Evolutionary conservation across 2,113 vertebrate genomes (phyloP).

Genomic region (Heterocephalus glaber): DNA sequence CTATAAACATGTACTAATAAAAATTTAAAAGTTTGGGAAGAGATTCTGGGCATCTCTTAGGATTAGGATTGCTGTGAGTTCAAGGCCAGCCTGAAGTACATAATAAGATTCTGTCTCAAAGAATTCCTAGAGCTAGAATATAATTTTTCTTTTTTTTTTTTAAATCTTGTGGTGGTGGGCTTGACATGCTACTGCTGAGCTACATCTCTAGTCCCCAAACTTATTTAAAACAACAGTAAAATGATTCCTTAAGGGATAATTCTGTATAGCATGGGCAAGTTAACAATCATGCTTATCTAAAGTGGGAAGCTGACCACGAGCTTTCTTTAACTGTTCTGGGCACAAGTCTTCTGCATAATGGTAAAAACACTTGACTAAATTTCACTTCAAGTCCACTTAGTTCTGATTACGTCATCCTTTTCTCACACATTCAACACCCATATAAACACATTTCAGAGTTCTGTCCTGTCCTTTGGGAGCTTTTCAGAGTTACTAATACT

Average conservation of each 20-base stretch:
- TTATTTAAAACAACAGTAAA: conserved; percentile 45
- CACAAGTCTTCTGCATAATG: neutral
- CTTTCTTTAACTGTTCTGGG: neutral
- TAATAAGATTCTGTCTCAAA: neutral
- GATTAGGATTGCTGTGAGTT: neutral
- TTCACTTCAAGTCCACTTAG: conserved; percentile 41
- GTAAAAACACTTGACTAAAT: neutral
- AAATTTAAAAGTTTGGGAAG: neutral
- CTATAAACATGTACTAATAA: neutral
- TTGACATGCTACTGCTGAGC: neutral
- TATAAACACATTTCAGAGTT: conserved; percentile 42
- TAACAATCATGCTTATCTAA: neutral
- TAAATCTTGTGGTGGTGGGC: neutral
- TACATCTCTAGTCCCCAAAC: neutral
- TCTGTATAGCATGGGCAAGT: neutral
- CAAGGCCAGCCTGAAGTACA: neutral
- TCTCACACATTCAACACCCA: conserved; percentile 29
- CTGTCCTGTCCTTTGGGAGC: conserved; percentile 14
- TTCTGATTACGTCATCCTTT: conserved; percentile 58
- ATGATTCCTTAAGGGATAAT: conserved; percentile 30
- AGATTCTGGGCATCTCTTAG: neutral
- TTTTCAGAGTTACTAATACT: conserved; percentile 39
- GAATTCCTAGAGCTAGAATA: neutral
- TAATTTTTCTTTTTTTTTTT: neutral
- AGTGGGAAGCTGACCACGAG: neutral